These are phyloP conservation scores for Galemys pyrenaicus DNA, from an alignment of 2,113 vertebrate species.

Conservation along the genomic window DNA sequence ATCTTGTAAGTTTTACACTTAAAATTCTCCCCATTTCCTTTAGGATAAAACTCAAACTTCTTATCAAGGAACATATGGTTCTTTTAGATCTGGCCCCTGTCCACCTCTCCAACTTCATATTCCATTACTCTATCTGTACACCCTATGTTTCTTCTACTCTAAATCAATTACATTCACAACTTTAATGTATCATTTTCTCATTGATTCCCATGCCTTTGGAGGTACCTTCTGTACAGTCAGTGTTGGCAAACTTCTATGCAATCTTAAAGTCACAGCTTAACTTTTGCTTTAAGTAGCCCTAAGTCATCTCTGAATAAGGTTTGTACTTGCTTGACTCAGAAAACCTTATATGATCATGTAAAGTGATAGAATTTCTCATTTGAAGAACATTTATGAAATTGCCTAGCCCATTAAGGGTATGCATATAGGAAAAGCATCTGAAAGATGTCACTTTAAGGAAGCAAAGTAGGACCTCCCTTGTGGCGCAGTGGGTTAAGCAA, in stretches of 20 bases:
- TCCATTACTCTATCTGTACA: not conserved
- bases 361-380: no score
- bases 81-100: not conserved
- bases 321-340: no score
- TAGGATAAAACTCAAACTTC: not conserved
- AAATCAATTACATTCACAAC: not conserved
- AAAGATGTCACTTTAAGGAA: no score
- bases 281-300: no score
- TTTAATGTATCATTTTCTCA: not conserved
- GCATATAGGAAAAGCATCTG: no score
- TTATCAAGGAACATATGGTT: not conserved
- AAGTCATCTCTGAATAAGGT: no score
- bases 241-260: not conserved
- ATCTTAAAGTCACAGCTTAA: not conserved
- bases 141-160: not conserved
- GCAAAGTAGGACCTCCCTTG: no score
- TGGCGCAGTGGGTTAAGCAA: no score
- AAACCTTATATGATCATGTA: no score
- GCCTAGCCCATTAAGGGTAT: no score
- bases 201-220: not conserved
- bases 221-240: not conserved
- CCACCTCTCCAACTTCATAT: not conserved
- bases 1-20: not conserved
- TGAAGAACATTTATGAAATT: no score
- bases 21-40: not conserved